phyloP scores from a whole-genome alignment of 1,140 invertebrate genomes.

The Drosophila guanche region DNA sequence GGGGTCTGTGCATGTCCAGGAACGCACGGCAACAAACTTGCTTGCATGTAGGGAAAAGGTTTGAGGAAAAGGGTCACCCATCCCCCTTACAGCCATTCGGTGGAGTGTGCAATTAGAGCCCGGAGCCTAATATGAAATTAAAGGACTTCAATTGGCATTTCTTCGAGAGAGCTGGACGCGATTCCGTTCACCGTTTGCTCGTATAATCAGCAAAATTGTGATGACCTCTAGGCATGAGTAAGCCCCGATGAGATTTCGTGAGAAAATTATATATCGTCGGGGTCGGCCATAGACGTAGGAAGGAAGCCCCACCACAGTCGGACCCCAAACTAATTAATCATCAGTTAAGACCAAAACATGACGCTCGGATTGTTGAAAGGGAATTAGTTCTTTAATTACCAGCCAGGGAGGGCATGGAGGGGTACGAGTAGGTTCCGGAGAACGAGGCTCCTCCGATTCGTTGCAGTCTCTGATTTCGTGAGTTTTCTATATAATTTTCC shows the following conservation, averaged over 20 bases:
- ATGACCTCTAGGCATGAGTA: constrained; percentile 65
- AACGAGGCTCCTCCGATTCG: constrained; percentile 26
- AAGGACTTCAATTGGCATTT: constrained; percentile 67
- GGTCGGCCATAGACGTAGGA: constrained; percentile 23
- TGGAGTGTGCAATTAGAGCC: constrained; percentile 54
- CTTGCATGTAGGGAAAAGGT: constrained; percentile 36
- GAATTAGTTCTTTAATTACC: constrained; percentile 73
- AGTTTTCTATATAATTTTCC: constrained; percentile 70
- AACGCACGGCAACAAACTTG: constrained; percentile 60
- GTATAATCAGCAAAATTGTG: constrained; percentile 54
- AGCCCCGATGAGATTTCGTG: constrained; percentile 51
- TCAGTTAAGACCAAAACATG: constrained; percentile 72
- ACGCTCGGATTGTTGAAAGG: constrained; percentile 58
- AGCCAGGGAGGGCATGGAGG: neutral
- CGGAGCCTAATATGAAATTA: constrained; percentile 65
- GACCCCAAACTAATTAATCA: constrained; percentile 64
- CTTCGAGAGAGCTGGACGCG: constrained; percentile 37
- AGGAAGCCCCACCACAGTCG: constrained; percentile 25
- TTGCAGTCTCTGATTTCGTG: constrained; percentile 61
- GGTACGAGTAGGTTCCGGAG: neutral
- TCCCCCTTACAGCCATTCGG: too few species aligned
- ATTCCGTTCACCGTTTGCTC: constrained; percentile 20
- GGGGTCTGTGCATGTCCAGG: constrained; percentile 50
- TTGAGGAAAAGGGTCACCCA: constrained; percentile 6
- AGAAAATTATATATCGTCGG: constrained; percentile 68